Conservation (phyloP, 2,113 vertebrate genomes). For the Brachirus orientalis region DNA sequence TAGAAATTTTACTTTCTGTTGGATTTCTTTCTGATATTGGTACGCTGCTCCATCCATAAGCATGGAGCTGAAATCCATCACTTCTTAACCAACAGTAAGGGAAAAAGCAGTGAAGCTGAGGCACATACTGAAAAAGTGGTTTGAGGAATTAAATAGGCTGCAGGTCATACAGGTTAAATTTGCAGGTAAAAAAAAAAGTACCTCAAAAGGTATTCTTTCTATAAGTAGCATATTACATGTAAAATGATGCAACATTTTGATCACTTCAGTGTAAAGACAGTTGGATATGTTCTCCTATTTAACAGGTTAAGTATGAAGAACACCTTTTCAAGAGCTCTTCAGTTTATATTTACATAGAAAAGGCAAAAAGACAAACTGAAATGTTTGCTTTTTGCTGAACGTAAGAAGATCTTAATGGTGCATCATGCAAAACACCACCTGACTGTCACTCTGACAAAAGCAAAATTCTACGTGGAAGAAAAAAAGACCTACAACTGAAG, state of each 20-base stretch:
- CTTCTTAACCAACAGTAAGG: background rate
- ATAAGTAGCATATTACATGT: too few species aligned
- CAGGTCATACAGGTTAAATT: background rate
- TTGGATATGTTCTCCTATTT: background rate
- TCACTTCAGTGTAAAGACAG: background rate
- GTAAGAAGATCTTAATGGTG: background rate
- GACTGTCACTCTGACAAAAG: background rate
- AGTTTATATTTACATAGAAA: background rate
- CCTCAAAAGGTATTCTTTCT: too few species aligned
- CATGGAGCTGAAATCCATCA: constrained; percentile 4
- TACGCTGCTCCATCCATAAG: constrained; percentile 10
- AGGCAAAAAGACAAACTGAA: background rate
- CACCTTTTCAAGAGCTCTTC: constrained; percentile 1
- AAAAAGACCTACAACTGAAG: constrained; percentile 1
- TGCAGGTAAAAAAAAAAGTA: background rate
- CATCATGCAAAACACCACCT: background rate
- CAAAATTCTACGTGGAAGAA: background rate
- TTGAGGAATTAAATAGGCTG: background rate
- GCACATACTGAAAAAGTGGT: background rate
- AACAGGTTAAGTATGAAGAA: background rate
- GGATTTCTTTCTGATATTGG: constrained; percentile 24
- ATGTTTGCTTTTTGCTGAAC: background rate
- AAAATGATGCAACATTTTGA: background rate
- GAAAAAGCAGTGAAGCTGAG: constrained; percentile 1
- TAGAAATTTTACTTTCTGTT: constrained; percentile 30